Evolutionary conservation across 2,113 vertebrate species (phyloP).

Genomic region (Tapirus terrestris): DNA sequence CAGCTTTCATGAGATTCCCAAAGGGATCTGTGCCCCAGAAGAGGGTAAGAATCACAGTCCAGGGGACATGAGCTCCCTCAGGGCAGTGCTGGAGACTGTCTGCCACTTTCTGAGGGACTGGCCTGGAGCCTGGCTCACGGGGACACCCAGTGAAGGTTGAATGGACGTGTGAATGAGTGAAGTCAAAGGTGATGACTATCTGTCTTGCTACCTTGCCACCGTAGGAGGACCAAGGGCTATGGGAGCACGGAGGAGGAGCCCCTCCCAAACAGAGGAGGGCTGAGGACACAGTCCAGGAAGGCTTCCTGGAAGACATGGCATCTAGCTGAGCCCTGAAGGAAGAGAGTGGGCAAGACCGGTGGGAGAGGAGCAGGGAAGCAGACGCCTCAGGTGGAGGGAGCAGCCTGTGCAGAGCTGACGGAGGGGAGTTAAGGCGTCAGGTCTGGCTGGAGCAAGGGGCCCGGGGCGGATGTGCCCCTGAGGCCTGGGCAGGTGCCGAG

Average conservation of each 20-base stretch:
- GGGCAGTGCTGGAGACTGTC: too few species aligned
- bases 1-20: background rate
- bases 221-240: accelerated
- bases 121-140: background rate
- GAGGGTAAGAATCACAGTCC: too few species aligned
- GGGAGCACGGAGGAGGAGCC: background rate
- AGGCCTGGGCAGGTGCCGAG: background rate
- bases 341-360: background rate
- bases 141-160: background rate
- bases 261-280: too few species aligned
- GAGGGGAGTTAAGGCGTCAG: background rate
- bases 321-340: background rate
- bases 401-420: background rate
- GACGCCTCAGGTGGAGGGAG: accelerated
- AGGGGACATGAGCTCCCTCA: background rate
- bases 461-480: accelerated
- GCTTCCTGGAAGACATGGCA: constrained; percentile 24
- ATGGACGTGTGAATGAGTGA: background rate
- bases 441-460: background rate
- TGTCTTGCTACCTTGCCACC: background rate
- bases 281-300: background rate
- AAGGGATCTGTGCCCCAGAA: background rate
- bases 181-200: background rate
- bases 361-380: background rate
- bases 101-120: background rate